These are phyloP conservation scores for Lysandra coridon DNA, from an alignment of 2,888 invertebrate genomes.

Conservation along the genomic window DNA sequence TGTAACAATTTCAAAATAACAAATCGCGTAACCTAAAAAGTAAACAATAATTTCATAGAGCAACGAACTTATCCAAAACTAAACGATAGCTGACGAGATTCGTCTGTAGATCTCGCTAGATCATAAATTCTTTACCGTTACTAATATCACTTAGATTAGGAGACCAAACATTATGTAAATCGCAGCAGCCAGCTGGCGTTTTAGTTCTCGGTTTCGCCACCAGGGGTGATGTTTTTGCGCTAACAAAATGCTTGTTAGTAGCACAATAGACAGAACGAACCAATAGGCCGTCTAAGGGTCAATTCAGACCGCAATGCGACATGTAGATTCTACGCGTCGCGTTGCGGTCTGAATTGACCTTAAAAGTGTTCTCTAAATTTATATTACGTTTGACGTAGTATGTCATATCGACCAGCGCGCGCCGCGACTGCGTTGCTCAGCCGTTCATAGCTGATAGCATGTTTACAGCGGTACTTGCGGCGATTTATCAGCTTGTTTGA, in stretches of 20 bases:
- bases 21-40: constrained; percentile 5
- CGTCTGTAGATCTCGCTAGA: neutral
- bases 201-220: neutral
- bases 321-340: too few relatives aligned
- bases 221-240: neutral
- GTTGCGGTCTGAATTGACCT: too few relatives aligned
- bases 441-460: too few relatives aligned
- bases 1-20: constrained; percentile 18
- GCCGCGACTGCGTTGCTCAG: too few relatives aligned
- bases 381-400: too few relatives aligned
- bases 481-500: too few relatives aligned
- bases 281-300: too few relatives aligned
- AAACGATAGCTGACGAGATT: constrained; percentile 11
- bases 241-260: neutral
- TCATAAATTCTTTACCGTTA: constrained; percentile 8
- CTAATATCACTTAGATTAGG: constrained; percentile 11
- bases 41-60: constrained; percentile 21
- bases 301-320: too few relatives aligned
- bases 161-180: constrained; percentile 9
- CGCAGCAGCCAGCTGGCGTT: neutral
- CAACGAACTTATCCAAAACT: constrained; percentile 13
- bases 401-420: too few relatives aligned
- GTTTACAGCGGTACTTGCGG: too few relatives aligned
- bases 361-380: too few relatives aligned
- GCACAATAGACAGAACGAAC: too few relatives aligned